Conservation (phyloP, 64 coral and sea anemone species). For the Stichodactyla helianthus region DNA sequence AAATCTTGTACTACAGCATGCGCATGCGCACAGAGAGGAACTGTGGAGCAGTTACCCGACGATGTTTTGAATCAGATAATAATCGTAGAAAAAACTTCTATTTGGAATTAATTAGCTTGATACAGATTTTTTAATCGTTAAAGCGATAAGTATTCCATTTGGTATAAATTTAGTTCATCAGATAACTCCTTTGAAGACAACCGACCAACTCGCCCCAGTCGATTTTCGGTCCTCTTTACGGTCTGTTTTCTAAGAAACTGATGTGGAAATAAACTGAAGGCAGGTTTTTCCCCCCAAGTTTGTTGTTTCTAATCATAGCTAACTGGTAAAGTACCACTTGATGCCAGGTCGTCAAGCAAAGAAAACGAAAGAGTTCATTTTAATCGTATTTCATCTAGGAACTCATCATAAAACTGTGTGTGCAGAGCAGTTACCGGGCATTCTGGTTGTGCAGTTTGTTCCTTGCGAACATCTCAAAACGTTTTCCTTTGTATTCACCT, state of each 20-base stretch:
- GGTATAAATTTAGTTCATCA: slow-evolving; percentile 3
- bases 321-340: neutral
- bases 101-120: neutral
- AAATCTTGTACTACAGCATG: slow-evolving; percentile 18
- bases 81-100: neutral
- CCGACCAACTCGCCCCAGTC: neutral
- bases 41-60: slow-evolving; percentile 12
- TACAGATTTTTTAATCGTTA: neutral
- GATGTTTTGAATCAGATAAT: slow-evolving; percentile 8
- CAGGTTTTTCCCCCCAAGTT: neutral
- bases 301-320: neutral
- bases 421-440: too few relatives aligned
- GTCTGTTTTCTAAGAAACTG: too few relatives aligned
- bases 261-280: too few relatives aligned
- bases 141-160: slow-evolving; percentile 20
- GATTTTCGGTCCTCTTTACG: neutral
- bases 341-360: neutral
- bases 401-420: too few relatives aligned
- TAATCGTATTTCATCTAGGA: too few relatives aligned
- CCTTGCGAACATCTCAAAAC: too few relatives aligned
- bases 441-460: too few relatives aligned
- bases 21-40: slow-evolving; percentile 6
- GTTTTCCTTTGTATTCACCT: too few relatives aligned
- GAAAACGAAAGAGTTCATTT: neutral
- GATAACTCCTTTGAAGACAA: neutral